These are phyloP conservation scores for Sardinella longiceps DNA, from an alignment of 2,797 vertebrate genomes.

Conservation along the genomic window DNA sequence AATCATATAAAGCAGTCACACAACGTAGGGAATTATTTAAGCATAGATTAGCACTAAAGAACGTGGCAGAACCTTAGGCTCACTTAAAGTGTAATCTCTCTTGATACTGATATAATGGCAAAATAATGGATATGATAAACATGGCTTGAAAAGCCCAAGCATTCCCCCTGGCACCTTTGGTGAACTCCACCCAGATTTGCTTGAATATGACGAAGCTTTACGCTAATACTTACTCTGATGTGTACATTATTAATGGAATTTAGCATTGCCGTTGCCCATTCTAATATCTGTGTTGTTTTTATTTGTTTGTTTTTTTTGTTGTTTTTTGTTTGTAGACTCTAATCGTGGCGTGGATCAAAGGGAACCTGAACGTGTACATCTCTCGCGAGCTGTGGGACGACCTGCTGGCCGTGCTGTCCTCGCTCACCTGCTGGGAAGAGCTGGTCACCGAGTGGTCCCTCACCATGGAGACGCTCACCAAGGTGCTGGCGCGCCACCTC, in stretches of 20 bases:
- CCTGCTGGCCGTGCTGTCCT: slow-evolving; percentile 91
- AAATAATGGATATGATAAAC: too few species aligned
- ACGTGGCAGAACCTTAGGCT: not conserved
- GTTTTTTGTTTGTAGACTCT: slow-evolving; percentile 80
- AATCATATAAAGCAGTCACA: not conserved
- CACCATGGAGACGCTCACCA: slow-evolving; percentile 99
- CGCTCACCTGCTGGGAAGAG: slow-evolving; percentile 97
- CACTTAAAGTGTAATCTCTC: not conserved
- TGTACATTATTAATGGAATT: not conserved
- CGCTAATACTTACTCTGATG: not conserved
- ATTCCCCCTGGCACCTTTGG: too few species aligned
- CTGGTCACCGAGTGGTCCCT: slow-evolving; percentile 98
- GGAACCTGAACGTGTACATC: slow-evolving; percentile 97
- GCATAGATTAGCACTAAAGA: too few species aligned
- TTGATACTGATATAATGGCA: too few species aligned
- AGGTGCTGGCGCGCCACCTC: slow-evolving; percentile 96
- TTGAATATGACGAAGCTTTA: too few species aligned
- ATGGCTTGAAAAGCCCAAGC: not conserved
- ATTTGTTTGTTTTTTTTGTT: not conserved
- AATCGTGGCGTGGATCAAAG: slow-evolving; percentile 99
- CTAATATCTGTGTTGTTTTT: too few species aligned
- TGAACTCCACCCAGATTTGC: too few species aligned
- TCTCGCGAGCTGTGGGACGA: slow-evolving; percentile 98
- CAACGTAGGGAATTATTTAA: not conserved
- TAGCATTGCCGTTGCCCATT: not conserved